These are phyloP conservation scores for Phylloscopus trochiloides DNA, from an alignment of 2,113 vertebrate genomes.

Conservation along the genomic window DNA sequence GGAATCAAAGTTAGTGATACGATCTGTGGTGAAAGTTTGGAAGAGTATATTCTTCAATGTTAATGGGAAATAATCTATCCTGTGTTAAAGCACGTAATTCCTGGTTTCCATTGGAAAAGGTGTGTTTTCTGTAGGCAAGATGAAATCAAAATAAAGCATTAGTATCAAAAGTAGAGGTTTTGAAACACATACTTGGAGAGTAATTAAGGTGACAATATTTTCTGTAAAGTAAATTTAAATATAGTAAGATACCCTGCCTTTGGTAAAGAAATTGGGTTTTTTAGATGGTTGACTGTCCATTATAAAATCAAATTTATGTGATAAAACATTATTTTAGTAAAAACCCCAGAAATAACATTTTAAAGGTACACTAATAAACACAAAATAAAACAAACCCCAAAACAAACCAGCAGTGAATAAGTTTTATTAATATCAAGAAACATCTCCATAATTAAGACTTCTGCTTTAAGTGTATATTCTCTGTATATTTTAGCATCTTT, in stretches of 20 bases:
- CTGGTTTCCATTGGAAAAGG: background rate
- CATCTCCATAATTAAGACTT: background rate
- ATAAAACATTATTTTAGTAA: background rate
- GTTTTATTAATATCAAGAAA: background rate
- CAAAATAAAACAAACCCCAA: background rate
- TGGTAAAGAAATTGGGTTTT: background rate
- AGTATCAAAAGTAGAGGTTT: background rate
- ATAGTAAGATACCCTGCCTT: background rate
- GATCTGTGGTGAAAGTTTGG: constrained; percentile 5
- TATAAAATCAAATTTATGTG: background rate
- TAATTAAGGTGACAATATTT: background rate
- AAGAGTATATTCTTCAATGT: constrained; percentile 11
- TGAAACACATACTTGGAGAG: background rate
- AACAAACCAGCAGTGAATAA: background rate
- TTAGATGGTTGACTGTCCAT: background rate
- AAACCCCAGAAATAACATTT: fast-evolving
- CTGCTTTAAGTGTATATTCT: background rate
- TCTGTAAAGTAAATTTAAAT: background rate
- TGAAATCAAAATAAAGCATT: background rate
- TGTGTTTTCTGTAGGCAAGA: background rate
- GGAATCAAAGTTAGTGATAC: background rate
- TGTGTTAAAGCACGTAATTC: background rate
- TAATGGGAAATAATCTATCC: background rate
- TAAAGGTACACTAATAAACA: background rate
- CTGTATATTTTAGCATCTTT: background rate